phyloP scores from a whole-genome alignment of 2,797 vertebrate species.

The Amniataba percoides region DNA sequence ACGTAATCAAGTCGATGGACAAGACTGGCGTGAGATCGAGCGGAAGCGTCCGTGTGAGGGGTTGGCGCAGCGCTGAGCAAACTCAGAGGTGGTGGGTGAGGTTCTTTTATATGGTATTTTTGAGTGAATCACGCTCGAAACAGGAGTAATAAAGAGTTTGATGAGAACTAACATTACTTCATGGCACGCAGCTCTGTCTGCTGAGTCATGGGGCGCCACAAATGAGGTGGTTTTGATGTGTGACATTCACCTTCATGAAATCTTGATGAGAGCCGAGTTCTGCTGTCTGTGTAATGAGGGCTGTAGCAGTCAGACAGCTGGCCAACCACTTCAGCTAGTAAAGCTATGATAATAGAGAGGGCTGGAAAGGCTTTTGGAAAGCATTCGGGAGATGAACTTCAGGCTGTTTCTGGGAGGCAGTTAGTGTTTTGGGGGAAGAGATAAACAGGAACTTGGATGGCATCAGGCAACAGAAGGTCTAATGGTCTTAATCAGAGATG shows the following conservation, averaged over 20 bases:
- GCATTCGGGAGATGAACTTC: constrained; percentile 68
- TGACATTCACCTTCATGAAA: constrained; percentile 83
- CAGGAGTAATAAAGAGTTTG: constrained; percentile 53
- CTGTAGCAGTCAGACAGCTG: constrained; percentile 74
- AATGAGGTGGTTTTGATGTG: constrained; percentile 75
- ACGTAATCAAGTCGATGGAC: constrained; percentile 53
- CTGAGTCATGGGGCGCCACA: constrained; percentile 70
- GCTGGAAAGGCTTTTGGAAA: constrained; percentile 70
- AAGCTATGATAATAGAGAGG: constrained; percentile 67
- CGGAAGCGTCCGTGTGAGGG: constrained; percentile 7
- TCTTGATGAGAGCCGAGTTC: constrained; percentile 79
- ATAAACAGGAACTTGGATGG: constrained; percentile 79
- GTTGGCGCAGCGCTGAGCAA: constrained; percentile 19
- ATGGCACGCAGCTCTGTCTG: constrained; percentile 38
- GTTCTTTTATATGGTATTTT: constrained; percentile 34
- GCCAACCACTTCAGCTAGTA: constrained; percentile 71
- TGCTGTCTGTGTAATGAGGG: constrained; percentile 75
- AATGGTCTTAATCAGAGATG: constrained; percentile 80
- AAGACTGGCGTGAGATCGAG: constrained; percentile 23
- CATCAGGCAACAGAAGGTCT: constrained; percentile 78
- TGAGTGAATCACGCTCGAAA: constrained; percentile 36
- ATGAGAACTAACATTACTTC: constrained; percentile 43
- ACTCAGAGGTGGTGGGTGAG: constrained; percentile 27
- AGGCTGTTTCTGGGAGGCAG: constrained; percentile 71
- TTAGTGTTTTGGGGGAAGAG: constrained; percentile 68